Evolutionary conservation across 64 coral and sea anemone genomes (phyloP).

Genomic region (Montipora efflorescens): DNA sequence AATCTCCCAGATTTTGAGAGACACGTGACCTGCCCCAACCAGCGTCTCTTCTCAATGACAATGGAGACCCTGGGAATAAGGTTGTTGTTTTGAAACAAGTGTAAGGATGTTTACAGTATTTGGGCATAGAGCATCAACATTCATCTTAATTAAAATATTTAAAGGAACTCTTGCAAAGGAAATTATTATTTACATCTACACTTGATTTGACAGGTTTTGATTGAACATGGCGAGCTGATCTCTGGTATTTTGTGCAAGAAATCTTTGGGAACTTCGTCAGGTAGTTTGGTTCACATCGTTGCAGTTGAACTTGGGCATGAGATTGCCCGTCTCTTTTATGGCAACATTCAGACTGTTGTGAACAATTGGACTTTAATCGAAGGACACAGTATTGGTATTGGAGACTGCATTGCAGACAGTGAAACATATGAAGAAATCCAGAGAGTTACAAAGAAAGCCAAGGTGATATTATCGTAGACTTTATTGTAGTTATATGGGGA

Average conservation of each 20-base stretch:
- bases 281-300: slow-evolving; percentile 96
- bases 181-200: not conserved
- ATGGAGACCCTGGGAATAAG: too few species aligned
- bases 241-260: slow-evolving; percentile 97
- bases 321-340: slow-evolving; percentile 85
- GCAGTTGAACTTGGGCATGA: slow-evolving; percentile 95
- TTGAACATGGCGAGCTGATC: slow-evolving; percentile 95
- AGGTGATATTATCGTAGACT: slow-evolving; percentile 36
- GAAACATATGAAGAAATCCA: slow-evolving; percentile 99
- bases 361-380: slow-evolving; percentile 99
- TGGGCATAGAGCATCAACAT: too few species aligned
- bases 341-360: slow-evolving; percentile 92
- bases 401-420: slow-evolving; percentile 98
- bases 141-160: too few species aligned
- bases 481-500: too few species aligned
- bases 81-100: too few species aligned
- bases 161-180: not conserved
- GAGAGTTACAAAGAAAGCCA: slow-evolving; percentile 92
- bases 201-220: slow-evolving; percentile 74
- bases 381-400: slow-evolving; percentile 99
- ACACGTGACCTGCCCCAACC: too few species aligned
- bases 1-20: too few species aligned
- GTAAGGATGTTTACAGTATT: too few species aligned
- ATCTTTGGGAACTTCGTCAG: slow-evolving; percentile 92
- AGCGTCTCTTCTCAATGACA: too few species aligned